phyloP scores from a whole-genome alignment of 1,140 invertebrate species.

The Parasteatoda tepidariorum region DNA sequence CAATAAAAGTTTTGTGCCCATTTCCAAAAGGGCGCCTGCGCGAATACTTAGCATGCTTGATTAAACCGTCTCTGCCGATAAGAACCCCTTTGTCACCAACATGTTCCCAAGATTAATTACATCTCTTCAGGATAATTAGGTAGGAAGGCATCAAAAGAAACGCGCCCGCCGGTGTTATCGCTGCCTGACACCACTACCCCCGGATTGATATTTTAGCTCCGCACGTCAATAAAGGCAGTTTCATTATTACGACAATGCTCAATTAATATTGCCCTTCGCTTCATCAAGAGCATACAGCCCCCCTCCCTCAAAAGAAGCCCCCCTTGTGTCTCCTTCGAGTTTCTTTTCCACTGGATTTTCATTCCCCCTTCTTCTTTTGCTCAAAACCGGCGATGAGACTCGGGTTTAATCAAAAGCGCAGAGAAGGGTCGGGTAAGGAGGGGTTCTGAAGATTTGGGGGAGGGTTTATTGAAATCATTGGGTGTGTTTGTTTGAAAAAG shows the following conservation, averaged over 20 bases:
- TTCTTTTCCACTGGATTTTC: conserved; percentile 26
- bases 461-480: conserved; percentile 32
- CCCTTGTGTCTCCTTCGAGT: conserved; percentile 19
- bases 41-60: conserved; percentile 61
- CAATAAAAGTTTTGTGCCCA: conserved; percentile 48
- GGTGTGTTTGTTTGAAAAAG: conserved; percentile 49
- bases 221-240: conserved; percentile 60
- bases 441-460: conserved; percentile 14
- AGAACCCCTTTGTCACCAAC: conserved; percentile 61
- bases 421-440: not conserved
- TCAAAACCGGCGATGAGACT: conserved; percentile 48
- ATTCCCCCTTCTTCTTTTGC: not conserved
- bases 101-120: conserved; percentile 62
- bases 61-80: conserved; percentile 59
- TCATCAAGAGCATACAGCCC: conserved; percentile 22
- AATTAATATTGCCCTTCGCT: conserved; percentile 60
- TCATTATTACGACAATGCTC: conserved; percentile 61
- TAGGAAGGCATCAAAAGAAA: conserved; percentile 60
- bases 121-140: conserved; percentile 62
- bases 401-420: conserved; percentile 57
- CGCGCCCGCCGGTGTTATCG: conserved; percentile 58
- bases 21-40: conserved; percentile 23
- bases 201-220: conserved; percentile 59
- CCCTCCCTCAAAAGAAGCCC: not conserved
- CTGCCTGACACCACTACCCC: conserved; percentile 56